Conservation (phyloP, 2,888 invertebrate species). For the Hymenopus coronatus region DNA sequence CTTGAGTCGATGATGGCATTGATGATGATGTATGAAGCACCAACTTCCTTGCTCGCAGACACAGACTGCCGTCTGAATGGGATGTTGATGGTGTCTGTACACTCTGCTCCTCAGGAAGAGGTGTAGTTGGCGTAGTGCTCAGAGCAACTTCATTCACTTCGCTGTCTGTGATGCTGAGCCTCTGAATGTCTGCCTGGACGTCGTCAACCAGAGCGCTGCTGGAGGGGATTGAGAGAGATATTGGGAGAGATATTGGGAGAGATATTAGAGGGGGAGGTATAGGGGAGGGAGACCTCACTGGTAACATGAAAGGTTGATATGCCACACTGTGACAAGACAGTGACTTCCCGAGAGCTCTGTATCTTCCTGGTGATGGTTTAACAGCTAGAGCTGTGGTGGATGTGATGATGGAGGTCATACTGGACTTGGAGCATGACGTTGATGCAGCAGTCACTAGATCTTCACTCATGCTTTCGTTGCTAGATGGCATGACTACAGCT, state of each 20-base stretch:
- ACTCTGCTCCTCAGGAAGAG: background rate
- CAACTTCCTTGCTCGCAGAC: conserved; percentile 15
- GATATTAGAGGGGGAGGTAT: background rate
- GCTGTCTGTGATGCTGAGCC: background rate
- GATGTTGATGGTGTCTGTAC: conserved; percentile 9
- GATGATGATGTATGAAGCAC: background rate
- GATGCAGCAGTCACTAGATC: background rate
- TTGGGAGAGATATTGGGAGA: background rate
- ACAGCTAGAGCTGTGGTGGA: background rate
- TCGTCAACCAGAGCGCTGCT: background rate
- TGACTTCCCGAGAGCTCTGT: background rate
- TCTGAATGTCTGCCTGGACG: background rate
- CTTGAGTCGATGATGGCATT: background rate
- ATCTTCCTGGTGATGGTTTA: background rate
- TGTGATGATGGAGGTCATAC: background rate
- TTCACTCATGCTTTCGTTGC: background rate
- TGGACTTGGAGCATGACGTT: background rate
- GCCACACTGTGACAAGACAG: background rate
- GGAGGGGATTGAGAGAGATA: background rate
- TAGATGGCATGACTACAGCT: conserved; percentile 40
- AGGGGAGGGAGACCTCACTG: background rate
- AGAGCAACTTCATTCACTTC: conserved; percentile 4
- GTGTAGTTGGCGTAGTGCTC: background rate
- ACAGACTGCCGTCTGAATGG: conserved; percentile 25
- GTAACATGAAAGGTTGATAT: background rate